phyloP scores from a whole-genome alignment of 2,113 vertebrate genomes.

The Rhinopomastus cyanomelas region DNA sequence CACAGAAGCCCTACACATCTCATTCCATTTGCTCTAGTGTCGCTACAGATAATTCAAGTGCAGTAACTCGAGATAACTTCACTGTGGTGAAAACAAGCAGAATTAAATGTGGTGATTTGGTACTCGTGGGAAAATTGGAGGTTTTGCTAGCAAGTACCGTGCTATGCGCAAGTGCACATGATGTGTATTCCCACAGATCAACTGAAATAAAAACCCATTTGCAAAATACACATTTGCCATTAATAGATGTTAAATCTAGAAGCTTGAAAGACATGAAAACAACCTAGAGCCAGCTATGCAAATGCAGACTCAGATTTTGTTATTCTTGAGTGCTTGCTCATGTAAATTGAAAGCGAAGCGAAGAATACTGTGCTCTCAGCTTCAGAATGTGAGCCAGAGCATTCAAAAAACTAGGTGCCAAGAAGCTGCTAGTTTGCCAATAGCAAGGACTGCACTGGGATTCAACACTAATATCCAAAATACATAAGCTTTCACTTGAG shows the following conservation, averaged over 20 bases:
- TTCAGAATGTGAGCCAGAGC: background rate
- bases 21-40: background rate
- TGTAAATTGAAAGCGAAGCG: background rate
- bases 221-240: background rate
- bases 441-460: background rate
- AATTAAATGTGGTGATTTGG: background rate
- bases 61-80: background rate
- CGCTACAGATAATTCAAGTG: background rate
- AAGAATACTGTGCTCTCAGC: background rate
- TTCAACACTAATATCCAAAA: background rate
- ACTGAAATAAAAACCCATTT: constrained; percentile 6
- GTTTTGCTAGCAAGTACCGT: background rate
- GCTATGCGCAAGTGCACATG: background rate
- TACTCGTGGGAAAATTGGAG: background rate
- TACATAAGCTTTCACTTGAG: background rate
- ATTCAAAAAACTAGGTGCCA: background rate
- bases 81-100: background rate
- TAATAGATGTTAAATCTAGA: background rate
- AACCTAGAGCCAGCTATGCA: constrained; percentile 35
- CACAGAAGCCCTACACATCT: background rate
- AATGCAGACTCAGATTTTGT: background rate
- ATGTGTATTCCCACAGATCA: background rate
- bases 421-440: background rate
- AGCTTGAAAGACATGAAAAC: background rate
- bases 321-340: background rate